These are phyloP conservation scores for Homarus gammarus DNA, from an alignment of 2,888 invertebrate species.

Conservation along the genomic window DNA sequence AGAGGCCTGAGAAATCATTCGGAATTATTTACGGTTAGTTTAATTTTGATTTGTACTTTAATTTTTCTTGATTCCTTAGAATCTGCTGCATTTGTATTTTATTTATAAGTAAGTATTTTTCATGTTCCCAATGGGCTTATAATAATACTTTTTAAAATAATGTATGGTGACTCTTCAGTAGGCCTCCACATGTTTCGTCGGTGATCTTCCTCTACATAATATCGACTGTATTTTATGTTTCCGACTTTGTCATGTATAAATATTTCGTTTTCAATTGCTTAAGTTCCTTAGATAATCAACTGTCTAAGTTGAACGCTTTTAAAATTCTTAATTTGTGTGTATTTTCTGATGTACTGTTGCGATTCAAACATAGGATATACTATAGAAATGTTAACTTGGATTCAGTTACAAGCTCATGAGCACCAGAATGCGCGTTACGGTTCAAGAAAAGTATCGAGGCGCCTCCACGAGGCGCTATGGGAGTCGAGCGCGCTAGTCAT, in stretches of 20 bases:
- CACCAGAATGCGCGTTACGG: conserved; percentile 16
- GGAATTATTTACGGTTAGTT: background rate
- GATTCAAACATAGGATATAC: conserved; percentile 34
- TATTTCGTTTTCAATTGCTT: background rate
- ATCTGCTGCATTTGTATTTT: background rate
- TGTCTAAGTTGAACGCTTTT: background rate
- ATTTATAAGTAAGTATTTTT: background rate
- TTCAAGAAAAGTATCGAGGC: conserved; percentile 15
- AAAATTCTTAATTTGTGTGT: background rate
- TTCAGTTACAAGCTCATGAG: conserved; percentile 36
- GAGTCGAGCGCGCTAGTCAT: conserved; percentile 25
- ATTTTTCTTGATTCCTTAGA: background rate
- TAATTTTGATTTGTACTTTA: background rate
- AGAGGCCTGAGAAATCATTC: conserved; percentile 15
- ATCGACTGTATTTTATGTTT: background rate
- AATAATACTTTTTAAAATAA: background rate
- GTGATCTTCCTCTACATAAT: background rate
- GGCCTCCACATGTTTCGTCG: conserved; percentile 28
- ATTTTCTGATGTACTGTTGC: background rate
- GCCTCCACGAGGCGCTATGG: conserved; percentile 8
- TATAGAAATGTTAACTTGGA: conserved; percentile 26
- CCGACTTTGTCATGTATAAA: conserved; percentile 12
- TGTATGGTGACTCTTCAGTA: conserved; percentile 13
- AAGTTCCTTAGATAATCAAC: background rate
- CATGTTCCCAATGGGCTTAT: background rate